Evolutionary conservation across 2,797 vertebrate species (phyloP).

Genomic region (Acipenser ruthenus): DNA sequence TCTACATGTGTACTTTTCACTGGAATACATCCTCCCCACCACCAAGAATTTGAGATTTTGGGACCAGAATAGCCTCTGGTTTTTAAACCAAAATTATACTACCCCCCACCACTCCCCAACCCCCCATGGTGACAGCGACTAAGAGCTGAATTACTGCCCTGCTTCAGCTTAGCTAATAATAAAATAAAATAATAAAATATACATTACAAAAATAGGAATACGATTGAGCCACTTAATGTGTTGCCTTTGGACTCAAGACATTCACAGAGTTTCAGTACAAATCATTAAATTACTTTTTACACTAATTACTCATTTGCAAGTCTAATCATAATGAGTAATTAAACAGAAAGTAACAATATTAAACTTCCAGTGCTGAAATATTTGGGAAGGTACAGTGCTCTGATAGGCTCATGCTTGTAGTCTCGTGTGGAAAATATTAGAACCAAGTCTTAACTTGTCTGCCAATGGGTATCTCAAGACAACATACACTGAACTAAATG

Average conservation of each 20-base stretch:
- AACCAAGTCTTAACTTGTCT: slow-evolving; percentile 26
- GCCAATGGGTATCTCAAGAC: slow-evolving; percentile 31
- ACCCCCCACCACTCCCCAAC: too few species aligned
- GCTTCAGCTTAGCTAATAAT: too few species aligned
- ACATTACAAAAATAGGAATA: not conserved
- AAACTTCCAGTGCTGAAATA: slow-evolving; percentile 29
- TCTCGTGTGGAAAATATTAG: slow-evolving; percentile 49
- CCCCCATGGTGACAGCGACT: too few species aligned
- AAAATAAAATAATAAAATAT: too few species aligned
- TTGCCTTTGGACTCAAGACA: slow-evolving; percentile 31
- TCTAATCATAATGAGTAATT: slow-evolving; percentile 43
- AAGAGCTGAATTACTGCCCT: too few species aligned
- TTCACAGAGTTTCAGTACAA: slow-evolving; percentile 22
- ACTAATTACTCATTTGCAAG: slow-evolving; percentile 38
- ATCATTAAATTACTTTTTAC: slow-evolving; percentile 33
- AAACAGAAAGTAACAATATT: slow-evolving; percentile 37
- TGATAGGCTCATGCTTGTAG: slow-evolving; percentile 33
- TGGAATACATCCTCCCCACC: too few species aligned
- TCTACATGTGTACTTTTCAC: too few species aligned
- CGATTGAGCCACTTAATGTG: slow-evolving; percentile 35
- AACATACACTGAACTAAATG: not conserved
- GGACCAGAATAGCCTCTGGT: too few species aligned
- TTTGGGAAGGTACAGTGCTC: slow-evolving; percentile 25
- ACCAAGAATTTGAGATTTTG: too few species aligned
- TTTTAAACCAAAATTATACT: too few species aligned